Percentiles rank a stretch among this genome's conserved stretches.
These are phyloP conservation scores for Cairina moschata DNA, from an alignment of 2,113 vertebrate species.

Conservation along the genomic window DNA sequence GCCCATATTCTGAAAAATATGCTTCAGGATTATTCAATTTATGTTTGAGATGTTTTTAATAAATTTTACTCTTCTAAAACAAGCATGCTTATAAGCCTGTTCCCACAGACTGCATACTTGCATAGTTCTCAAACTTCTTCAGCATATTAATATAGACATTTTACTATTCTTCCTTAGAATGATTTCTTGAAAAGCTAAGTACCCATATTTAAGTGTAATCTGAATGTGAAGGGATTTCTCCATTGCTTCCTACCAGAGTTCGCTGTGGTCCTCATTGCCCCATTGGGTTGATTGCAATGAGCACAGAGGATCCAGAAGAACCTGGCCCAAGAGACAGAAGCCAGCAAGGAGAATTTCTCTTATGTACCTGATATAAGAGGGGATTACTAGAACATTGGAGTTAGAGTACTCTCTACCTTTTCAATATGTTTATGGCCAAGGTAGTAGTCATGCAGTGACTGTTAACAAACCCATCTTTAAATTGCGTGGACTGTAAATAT, in stretches of 20 bases:
- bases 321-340: neutral
- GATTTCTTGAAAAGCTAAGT: neutral
- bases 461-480: neutral
- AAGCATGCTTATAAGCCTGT: neutral
- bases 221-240: neutral
- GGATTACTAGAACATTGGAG: neutral
- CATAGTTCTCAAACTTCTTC: neutral
- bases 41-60: conserved; percentile 15
- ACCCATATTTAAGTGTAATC: rapidly evolving
- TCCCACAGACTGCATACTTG: neutral
- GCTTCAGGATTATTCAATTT: neutral
- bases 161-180: neutral
- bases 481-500: neutral
- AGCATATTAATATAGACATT: neutral
- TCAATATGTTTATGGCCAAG: neutral
- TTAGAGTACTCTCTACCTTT: neutral
- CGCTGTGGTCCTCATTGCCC: too few relatives aligned
- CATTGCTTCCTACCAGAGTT: neutral
- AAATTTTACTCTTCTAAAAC: neutral
- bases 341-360: neutral
- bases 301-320: neutral
- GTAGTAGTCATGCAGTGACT: neutral
- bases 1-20: neutral
- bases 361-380: neutral
- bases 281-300: neutral